These are phyloP conservation scores for Pyrgilauda ruficollis DNA, from an alignment of 2,113 vertebrate species.

Conservation along the genomic window DNA sequence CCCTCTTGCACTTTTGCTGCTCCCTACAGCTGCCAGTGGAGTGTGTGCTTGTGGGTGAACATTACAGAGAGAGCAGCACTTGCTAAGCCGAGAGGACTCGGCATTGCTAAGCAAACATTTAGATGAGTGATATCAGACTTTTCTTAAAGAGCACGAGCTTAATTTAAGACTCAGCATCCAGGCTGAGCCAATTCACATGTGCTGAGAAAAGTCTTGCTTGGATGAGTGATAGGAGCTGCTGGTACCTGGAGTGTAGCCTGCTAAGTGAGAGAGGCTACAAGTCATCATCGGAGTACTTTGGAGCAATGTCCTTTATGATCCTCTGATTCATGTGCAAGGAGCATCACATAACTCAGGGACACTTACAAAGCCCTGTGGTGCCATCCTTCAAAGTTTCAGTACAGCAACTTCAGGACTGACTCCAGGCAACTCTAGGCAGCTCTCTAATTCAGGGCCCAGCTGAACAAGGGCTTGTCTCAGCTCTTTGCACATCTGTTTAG, in stretches of 20 bases:
- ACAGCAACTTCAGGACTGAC: neutral
- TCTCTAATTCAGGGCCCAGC: accelerated
- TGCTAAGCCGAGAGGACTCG: neutral
- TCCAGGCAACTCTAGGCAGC: neutral
- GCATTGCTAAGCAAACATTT: neutral
- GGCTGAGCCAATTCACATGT: neutral
- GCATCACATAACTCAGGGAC: slow-evolving; percentile 30
- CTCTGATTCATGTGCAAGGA: slow-evolving; percentile 49
- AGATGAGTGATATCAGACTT: neutral
- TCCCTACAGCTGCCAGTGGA: neutral
- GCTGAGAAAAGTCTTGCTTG: neutral
- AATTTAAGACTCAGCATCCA: neutral
- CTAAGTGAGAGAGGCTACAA: neutral
- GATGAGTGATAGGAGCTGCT: slow-evolving; percentile 38
- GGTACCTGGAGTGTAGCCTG: neutral
- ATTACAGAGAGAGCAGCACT: neutral
- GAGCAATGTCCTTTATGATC: slow-evolving; percentile 28
- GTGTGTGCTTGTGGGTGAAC: accelerated
- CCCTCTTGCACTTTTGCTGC: neutral
- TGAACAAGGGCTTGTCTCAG: neutral
- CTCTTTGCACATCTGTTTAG: neutral
- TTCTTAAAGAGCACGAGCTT: neutral
- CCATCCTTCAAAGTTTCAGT: slow-evolving; percentile 35
- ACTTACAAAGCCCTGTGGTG: slow-evolving; percentile 28
- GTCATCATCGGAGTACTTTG: slow-evolving; percentile 34